Evolutionary conservation across 2,888 invertebrate genomes (phyloP), one percentile per base, ranked within the genome.

Genomic region (Drosophila formosana): DNA sequence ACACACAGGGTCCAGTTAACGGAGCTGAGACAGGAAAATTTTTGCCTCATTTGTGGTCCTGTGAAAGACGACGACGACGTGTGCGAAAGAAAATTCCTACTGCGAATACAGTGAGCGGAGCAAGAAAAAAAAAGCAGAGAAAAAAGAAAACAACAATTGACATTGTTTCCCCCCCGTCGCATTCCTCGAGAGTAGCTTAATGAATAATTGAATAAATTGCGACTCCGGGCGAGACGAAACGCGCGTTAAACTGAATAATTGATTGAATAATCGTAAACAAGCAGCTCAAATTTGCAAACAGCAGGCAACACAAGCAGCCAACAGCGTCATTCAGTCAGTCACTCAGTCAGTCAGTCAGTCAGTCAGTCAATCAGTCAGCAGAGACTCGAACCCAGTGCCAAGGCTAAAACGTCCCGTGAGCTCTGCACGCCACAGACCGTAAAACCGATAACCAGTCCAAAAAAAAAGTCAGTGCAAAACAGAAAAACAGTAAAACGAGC

Each of bases 261-360:
- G 82, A 82, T 88, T 85, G 63, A 76, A 71, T 88, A 78, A 77
- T 61, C 76, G 78, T 76, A 74, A 78, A 75, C 74, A 85, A 84
- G 74, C 61, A 66, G 53, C 51, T 61, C 45, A 66, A 56, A 66
- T 57, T 45, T 57, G 46, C 41, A 72, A 52, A 18, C 63, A 49
- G 47, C 69, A 52, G 64, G 50, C 46, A 51, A 39, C 53, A 52
- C 11, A 8, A 47, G 25, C 28, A 51, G 45, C 11, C 4, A 46
- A 6, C 4, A 46, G 34, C 18, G 18, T 8, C 32, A 37, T 3
- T 34, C 18, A 37, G 30, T n/a, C n/a, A n/a, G n/a, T n/a, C n/a
- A n/a, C n/a, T 4, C 3, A 50, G 18, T 34, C 41, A 60, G 47
- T 37, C 30, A 65, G 18, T 4, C n/a, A 32, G 50, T 37, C 46